Evolutionary conservation across 2,797 vertebrate species (phyloP).

Genomic region (Leptoclinus maculatus): DNA sequence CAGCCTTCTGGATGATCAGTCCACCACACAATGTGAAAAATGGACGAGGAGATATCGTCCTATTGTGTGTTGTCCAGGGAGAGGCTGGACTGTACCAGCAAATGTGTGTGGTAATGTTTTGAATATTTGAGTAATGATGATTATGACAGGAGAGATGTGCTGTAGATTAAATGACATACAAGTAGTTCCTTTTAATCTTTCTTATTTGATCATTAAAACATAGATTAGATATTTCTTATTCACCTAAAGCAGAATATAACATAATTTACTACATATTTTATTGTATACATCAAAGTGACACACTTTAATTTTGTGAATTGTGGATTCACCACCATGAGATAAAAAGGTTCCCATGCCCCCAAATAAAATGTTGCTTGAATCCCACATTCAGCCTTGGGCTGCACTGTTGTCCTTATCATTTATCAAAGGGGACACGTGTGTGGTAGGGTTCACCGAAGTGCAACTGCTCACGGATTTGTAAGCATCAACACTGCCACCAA

Average conservation of each 20-base stretch:
- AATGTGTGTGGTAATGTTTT: not conserved
- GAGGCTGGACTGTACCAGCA: not conserved
- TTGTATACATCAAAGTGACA: slow-evolving; percentile 32
- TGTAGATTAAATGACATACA: not conserved
- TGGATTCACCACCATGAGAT: slow-evolving; percentile 50
- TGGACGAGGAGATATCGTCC: not conserved
- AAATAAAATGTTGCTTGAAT: slow-evolving; percentile 64
- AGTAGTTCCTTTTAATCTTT: not conserved
- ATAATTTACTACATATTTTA: not conserved
- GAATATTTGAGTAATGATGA: slow-evolving; percentile 7
- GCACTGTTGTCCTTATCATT: slow-evolving; percentile 58
- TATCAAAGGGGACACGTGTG: slow-evolving; percentile 48
- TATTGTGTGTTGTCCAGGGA: not conserved
- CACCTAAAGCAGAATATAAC: not conserved
- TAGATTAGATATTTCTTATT: not conserved
- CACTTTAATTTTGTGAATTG: slow-evolving; percentile 31
- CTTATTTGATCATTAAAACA: not conserved
- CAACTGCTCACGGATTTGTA: slow-evolving; percentile 32
- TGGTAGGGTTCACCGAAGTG: slow-evolving; percentile 36
- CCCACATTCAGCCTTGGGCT: slow-evolving; percentile 40
- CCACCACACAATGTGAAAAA: slow-evolving; percentile 18
- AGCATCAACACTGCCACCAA: slow-evolving; percentile 77
- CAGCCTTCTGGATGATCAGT: slow-evolving; percentile 37
- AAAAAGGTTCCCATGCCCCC: slow-evolving; percentile 45
- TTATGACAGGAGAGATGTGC: not conserved